Percentiles rank a stretch among this genome's conserved stretches.
Conservation (phyloP, 2,797 vertebrate species). For the Phataginus tetradactyla region DNA sequence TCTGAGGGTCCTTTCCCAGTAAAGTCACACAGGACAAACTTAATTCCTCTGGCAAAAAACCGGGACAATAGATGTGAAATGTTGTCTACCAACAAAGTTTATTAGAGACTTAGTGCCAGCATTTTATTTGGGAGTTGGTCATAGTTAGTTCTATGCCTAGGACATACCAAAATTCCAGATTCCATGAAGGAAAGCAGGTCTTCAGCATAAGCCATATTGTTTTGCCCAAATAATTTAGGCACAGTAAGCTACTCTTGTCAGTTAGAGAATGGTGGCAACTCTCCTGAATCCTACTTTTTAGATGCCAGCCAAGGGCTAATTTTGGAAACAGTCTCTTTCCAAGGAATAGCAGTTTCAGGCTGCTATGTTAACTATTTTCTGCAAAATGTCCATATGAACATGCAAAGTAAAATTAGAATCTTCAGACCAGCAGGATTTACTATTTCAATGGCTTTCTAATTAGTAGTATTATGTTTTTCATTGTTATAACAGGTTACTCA, state of each 20-base stretch:
- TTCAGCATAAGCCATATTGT: not conserved
- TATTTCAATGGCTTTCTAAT: not conserved
- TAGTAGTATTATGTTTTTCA: not conserved
- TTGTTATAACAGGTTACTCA: not conserved
- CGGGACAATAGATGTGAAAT: not conserved
- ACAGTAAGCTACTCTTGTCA: not conserved
- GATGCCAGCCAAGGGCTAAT: not conserved
- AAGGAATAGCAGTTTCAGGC: not conserved
- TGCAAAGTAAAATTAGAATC: not conserved
- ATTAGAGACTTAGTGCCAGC: not conserved
- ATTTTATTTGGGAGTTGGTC: not conserved
- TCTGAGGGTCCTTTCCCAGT: not conserved
- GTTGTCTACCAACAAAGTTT: not conserved
- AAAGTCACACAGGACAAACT: not conserved
- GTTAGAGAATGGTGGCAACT: not conserved
- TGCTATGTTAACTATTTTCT: not conserved
- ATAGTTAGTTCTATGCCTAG: not conserved
- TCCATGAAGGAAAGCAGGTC: not conserved
- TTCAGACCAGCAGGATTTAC: not conserved
- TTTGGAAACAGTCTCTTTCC: not conserved
- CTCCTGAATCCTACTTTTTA: conserved; percentile 1
- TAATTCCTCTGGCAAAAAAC: not conserved
- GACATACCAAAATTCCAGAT: not conserved
- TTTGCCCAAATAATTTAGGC: not conserved
- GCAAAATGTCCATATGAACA: not conserved